Percentiles rank a stretch among this genome's conserved stretches.
These are phyloP conservation scores for Mustela lutreola DNA, from an alignment of 2,113 vertebrate genomes.

Conservation along the genomic window DNA sequence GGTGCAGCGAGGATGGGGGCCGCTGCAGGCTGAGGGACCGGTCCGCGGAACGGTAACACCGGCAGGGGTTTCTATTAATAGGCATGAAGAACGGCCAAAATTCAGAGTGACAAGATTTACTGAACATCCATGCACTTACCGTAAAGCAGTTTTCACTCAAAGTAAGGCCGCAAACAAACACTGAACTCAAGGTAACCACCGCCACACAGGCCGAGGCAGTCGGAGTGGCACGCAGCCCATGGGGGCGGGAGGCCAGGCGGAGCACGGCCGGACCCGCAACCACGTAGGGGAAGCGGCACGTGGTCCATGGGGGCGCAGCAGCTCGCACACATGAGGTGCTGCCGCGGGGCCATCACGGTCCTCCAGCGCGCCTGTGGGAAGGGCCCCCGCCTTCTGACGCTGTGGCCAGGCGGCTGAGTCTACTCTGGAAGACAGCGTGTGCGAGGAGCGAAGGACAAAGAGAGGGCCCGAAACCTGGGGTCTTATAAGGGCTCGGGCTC, in stretches of 20 bases:
- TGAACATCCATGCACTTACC: neutral
- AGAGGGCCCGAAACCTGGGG: neutral
- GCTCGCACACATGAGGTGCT: rapidly evolving
- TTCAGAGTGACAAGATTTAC: neutral
- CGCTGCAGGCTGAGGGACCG: neutral
- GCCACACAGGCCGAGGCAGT: neutral
- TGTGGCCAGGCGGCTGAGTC: neutral
- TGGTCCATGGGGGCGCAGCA: rapidly evolving
- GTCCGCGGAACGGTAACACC: rapidly evolving
- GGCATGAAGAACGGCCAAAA: neutral
- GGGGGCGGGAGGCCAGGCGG: too few relatives aligned
- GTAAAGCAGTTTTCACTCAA: neutral
- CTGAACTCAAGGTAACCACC: neutral
- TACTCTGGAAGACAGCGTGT: neutral
- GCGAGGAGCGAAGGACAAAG: neutral
- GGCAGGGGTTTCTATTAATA: neutral
- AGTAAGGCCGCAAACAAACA: neutral
- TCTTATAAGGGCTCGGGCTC: neutral
- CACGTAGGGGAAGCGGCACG: neutral
- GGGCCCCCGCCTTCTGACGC: neutral
- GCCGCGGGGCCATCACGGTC: neutral
- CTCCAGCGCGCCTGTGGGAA: neutral
- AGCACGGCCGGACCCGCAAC: rapidly evolving
- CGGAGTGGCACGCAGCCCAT: neutral
- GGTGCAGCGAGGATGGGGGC: neutral